phyloP scores from a whole-genome alignment of 1,140 invertebrate species.

The Hylyphantes graminicola region DNA sequence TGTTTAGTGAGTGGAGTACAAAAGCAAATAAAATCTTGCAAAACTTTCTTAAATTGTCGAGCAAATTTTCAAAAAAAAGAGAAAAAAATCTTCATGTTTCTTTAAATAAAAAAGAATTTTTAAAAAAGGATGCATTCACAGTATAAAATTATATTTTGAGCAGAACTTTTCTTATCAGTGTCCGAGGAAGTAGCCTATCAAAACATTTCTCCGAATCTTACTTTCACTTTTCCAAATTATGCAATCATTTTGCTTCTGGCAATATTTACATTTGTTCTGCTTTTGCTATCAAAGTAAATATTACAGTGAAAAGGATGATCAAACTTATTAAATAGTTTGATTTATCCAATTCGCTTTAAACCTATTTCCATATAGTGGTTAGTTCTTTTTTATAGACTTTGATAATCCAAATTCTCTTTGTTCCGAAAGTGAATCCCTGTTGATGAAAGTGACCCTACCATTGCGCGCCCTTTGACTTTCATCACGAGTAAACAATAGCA shows the following conservation, averaged over 20 bases:
- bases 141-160: too few species aligned
- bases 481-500: conserved; percentile 23
- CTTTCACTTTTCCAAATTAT: not conserved
- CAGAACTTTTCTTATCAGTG: not conserved
- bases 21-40: too few species aligned
- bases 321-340: not conserved
- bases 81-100: too few species aligned
- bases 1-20: too few species aligned
- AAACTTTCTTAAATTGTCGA: too few species aligned
- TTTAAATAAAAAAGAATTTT: too few species aligned
- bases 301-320: not conserved
- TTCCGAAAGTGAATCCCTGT: not conserved
- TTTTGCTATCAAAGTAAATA: conserved; percentile 22
- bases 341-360: not conserved
- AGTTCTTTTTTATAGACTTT: not conserved
- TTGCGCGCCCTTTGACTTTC: not conserved
- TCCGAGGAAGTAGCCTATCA: not conserved
- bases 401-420: not conserved
- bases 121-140: too few species aligned
- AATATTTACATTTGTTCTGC: conserved; percentile 19
- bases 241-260: conserved; percentile 8
- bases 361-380: not conserved
- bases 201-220: conserved; percentile 16
- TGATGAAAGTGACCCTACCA: conserved; percentile 3
- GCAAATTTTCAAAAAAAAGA: too few species aligned